Evolutionary conservation across 2,888 invertebrate species (phyloP).

Genomic region (Argyra leucocephala): DNA sequence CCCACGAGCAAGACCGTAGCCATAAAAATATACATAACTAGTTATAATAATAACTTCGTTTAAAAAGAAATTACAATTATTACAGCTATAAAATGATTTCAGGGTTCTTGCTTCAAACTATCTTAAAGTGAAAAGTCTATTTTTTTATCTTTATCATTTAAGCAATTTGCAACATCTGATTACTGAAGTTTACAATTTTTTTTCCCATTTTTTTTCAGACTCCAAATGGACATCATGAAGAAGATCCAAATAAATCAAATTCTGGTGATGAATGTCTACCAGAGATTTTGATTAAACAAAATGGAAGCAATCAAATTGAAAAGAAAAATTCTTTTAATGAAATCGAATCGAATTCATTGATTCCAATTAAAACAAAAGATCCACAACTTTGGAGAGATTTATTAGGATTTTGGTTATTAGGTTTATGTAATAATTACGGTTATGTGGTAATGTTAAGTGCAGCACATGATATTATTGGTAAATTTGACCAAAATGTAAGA

Average conservation of each 20-base stretch:
- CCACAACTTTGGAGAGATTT: constrained; percentile 48
- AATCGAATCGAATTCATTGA: neutral
- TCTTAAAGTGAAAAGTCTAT: too few species aligned
- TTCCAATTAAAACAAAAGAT: constrained; percentile 24
- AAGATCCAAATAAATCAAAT: neutral
- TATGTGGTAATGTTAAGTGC: constrained; percentile 81
- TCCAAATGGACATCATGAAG: too few species aligned
- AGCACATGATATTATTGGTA: constrained; percentile 60
- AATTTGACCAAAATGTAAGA: constrained; percentile 29
- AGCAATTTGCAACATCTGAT: too few species aligned
- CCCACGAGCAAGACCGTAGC: too few species aligned
- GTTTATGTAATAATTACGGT: constrained; percentile 76
- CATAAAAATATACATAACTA: too few species aligned
- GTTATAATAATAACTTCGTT: too few species aligned
- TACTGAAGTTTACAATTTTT: too few species aligned
- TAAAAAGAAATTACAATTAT: too few species aligned
- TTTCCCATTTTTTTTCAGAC: too few species aligned
- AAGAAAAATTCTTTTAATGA: neutral
- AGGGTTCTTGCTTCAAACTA: too few species aligned
- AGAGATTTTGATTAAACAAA: neutral
- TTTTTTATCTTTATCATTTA: too few species aligned
- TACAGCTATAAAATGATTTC: too few species aligned
- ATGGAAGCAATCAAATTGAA: neutral
- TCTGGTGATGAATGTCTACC: neutral
- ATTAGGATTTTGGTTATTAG: constrained; percentile 64